Percentiles rank a stretch among this genome's conserved stretches.
Conservation (phyloP, 2,888 invertebrate species). For the Diachrysia chrysitis region DNA sequence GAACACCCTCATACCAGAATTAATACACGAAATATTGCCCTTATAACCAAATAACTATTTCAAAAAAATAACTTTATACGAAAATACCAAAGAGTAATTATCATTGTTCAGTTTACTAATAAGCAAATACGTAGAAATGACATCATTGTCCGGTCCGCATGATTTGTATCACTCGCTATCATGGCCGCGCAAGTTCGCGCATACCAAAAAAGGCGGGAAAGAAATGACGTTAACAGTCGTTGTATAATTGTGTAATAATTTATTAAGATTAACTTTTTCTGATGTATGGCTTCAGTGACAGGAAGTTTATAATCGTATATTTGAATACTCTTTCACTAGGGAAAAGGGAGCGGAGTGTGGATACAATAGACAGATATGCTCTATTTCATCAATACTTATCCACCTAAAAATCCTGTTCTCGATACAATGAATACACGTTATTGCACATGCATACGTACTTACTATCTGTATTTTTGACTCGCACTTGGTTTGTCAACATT, state of each 20-base stretch:
- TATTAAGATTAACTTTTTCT: conserved; percentile 15
- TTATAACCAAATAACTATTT: not conserved
- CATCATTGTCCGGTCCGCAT: conserved; percentile 56
- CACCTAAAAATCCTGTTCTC: conserved; percentile 11
- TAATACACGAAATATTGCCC: not conserved
- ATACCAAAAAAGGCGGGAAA: conserved; percentile 61
- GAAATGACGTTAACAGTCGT: conserved; percentile 42
- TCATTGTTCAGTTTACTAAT: conserved; percentile 6
- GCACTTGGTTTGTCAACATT: too few species aligned
- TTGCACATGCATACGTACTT: not conserved
- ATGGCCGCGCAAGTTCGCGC: conserved; percentile 36
- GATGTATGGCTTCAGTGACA: conserved; percentile 18
- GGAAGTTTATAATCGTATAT: conserved; percentile 16
- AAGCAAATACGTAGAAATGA: conserved; percentile 55
- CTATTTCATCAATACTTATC: conserved; percentile 29
- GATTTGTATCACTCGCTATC: conserved; percentile 39
- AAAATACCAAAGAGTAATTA: conserved; percentile 2
- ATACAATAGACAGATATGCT: conserved; percentile 35
- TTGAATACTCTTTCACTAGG: conserved; percentile 11
- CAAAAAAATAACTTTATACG: not conserved
- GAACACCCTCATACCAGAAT: too few species aligned
- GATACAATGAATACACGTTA: not conserved
- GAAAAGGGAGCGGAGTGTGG: conserved; percentile 26
- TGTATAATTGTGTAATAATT: conserved; percentile 19
- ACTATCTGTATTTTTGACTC: not conserved